Base-by-base conservation (phyloP, 2,888 invertebrate genomes). In the Liodrosophila aerea region DNA sequence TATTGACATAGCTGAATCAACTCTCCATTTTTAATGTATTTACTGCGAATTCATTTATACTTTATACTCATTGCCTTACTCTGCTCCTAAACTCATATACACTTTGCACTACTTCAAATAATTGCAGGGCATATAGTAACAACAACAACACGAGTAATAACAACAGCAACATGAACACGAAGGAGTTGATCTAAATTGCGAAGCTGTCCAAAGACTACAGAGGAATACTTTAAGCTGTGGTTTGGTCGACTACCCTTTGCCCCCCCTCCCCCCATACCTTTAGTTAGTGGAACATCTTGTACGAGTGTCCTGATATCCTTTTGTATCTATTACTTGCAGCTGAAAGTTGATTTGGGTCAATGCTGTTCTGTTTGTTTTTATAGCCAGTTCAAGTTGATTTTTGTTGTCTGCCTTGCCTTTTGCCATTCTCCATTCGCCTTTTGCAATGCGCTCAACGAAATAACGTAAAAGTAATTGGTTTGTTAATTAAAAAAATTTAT, bases 181-280 rank as follows among this genome's bases (percentile, higher is more conserved):
- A 83, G 84, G 80, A 85, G 85, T 80, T 80, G 73, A 80, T 80
- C 80, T 83, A 80, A 85, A 80, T 80, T 80, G 80, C 73, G 41
- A 5, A 22, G 22, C 22, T 22, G 22, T 22, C 22, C 22, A 22
- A 22, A 22, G 22, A 22, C 22, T 22, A n/a, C 1, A 22, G 40
- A 41, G 49, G 12, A 56, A 49, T 52, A 56, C 71, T 64, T 67
- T 70, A 67, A 67, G 67, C 71, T 65, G 65, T 53, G 66, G 71
- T 36, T 22, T 33, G 31, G n/a, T 37, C 27, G 1, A n/a, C 5
- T 8, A 37, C 39, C 8, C 49, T n/a, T 31, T 30, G 9, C 7
- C 15, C 12, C n/a, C 7, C 5, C 36, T 16, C 7, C 11, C 11
- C 5, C 2, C 33, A 9, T 0, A n/a, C 27, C 11, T 29, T 22